Evolutionary conservation across 2,113 vertebrate species (phyloP).

Genomic region (Dascyllus trimaculatus): DNA sequence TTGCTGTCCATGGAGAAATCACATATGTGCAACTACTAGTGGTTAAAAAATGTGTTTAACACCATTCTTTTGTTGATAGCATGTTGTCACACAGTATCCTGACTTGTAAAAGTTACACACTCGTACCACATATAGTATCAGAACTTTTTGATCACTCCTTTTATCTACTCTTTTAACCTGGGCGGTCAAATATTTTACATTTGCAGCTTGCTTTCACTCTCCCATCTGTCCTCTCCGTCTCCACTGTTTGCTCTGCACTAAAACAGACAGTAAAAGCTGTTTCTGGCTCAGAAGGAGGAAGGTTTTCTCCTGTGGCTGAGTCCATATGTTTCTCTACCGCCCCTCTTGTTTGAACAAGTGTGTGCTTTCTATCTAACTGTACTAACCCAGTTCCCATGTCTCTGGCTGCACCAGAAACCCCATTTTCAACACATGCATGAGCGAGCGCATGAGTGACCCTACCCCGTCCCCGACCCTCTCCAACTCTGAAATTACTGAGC

Average conservation of each 20-base stretch:
- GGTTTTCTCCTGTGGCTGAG: conserved; percentile 29
- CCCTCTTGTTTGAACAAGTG: conserved; percentile 55
- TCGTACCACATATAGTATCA: too few relatives aligned
- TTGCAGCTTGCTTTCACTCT: conserved; percentile 4
- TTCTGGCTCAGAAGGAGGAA: conserved; percentile 5
- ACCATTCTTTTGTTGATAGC: too few relatives aligned
- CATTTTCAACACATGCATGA: conserved; percentile 99
- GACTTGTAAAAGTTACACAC: too few relatives aligned
- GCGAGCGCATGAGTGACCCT: conserved; percentile 97
- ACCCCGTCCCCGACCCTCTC: conserved; percentile 98
- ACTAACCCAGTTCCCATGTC: conserved; percentile 95
- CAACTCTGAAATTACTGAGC: conserved; percentile 97
- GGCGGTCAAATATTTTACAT: not conserved
- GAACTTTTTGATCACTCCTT: too few relatives aligned
- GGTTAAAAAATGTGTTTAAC: too few relatives aligned
- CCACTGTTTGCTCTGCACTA: not conserved
- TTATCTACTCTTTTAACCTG: not conserved
- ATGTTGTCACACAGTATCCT: too few relatives aligned
- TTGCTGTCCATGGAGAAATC: too few relatives aligned
- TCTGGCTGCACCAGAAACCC: conserved; percentile 97
- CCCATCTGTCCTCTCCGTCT: conserved; percentile 16
- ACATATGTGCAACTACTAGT: too few relatives aligned
- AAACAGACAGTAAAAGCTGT: not conserved
- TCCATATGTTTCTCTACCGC: conserved; percentile 16
- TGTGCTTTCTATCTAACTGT: conserved; percentile 76